phyloP scores from a whole-genome alignment of 1,140 invertebrate species.

The Sinella curviseta region DNA sequence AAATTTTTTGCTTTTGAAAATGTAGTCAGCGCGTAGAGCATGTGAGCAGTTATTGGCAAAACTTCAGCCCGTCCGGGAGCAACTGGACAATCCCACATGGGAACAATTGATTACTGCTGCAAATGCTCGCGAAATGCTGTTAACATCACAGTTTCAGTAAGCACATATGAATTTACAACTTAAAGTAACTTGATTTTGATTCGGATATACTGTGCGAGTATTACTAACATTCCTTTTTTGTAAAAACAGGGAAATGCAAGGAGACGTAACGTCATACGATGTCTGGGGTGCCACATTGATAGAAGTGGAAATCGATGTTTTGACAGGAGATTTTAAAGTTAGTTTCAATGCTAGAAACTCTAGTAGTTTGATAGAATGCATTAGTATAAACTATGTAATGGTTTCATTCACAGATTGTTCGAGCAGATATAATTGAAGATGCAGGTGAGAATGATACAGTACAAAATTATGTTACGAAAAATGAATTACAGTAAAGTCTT shows the following conservation, averaged over 20 bases:
- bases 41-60: conserved; percentile 66
- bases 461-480: no score
- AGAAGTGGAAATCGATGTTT: conserved; percentile 74
- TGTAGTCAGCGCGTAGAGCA: conserved; percentile 65
- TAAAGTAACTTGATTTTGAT: background rate
- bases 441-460: no score
- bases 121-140: conserved; percentile 62
- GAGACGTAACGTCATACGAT: conserved; percentile 57
- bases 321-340: conserved; percentile 64
- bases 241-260: conserved; percentile 26
- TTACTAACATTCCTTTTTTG: background rate
- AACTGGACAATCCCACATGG: conserved; percentile 66
- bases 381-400: no score
- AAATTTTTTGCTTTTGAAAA: background rate
- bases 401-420: conserved; percentile 45
- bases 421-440: conserved; percentile 57
- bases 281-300: conserved; percentile 65
- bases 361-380: no score
- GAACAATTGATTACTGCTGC: conserved; percentile 63
- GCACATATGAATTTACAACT: no score
- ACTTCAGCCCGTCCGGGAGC: conserved; percentile 64
- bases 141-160: conserved; percentile 67
- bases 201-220: background rate
- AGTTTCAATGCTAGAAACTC: no score
- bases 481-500: no score